Evolutionary conservation across 2,113 vertebrate genomes (phyloP), one percentile per base, ranked within the genome.

Genomic region (Cranoglanis bouderius): DNA sequence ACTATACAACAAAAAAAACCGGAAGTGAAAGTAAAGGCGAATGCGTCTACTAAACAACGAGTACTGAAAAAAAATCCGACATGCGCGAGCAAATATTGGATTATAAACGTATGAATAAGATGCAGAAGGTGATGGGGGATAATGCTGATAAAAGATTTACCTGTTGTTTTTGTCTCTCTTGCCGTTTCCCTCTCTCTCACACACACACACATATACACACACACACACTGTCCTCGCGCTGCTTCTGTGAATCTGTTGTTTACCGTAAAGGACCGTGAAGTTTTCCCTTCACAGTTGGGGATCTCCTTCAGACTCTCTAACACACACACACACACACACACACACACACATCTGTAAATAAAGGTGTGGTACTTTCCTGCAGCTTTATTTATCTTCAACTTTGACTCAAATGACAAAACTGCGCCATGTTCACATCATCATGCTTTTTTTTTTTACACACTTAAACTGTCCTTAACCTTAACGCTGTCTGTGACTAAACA

Each of bases 1-100:
- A 21, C 77, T 0, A 3, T 2, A 16, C 12, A 16, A 29, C 38
- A 38, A 49, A 49, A 49, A 16, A 19, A 53, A 81, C 49, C 78
- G 78, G 78, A 81, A 81, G 49, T 3, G 49, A 81, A 81, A 81
- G 78, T 55, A 81, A 9, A 51, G 40, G 77, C 77, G 77, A 29
- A 29, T 8, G 43, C 43, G 46, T 2, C 0, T 14, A 16, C 43
- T 18, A 16, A 78, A 8, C 43, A 77, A 29, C 0, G 7, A 35
- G 18, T 16, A 4, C 6, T 72, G 7, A 14, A 2, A 6, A 6
- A 72, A 72, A 72, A 6, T 18, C 6, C 16, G 0, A 9, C 43
- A 2, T 13, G 40, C 16, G 26, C 43, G 26, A 6, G 6, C 4
- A 18, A 46, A 46, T 4, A 46, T 10, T 1, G 19, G 35, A 10